Base-by-base conservation (phyloP, 2,113 vertebrate genomes). In the Pyrgilauda ruficollis region DNA sequence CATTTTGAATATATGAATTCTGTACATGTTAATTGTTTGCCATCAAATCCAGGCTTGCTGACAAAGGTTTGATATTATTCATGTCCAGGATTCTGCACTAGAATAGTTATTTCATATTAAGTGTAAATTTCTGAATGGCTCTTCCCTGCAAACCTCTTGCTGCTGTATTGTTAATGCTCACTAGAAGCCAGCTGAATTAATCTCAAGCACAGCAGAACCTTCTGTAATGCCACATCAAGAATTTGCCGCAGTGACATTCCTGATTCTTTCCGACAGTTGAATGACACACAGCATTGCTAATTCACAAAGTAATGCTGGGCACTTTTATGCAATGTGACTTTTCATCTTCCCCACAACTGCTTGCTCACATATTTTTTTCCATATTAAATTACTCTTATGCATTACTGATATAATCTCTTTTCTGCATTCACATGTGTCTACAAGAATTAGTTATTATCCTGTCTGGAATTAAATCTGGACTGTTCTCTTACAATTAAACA, bases 321-420 rank as follows among this genome's bases (percentile, higher is more conserved):
- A 78, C 56, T 94, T 95, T 92, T 39, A 87, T 92, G 68, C 88
- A 90, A 89, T 81, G 90, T 90, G 85, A 93, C 94, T 96, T 70
- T 86, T 92, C 75, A 90, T 87, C 73, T 84, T 67, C 63, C 62
- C 72, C 68, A 63, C 80, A 94, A 70, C 56, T 86, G 73, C 41
- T 79, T 84, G 52, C 79, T 91, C 90, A 66, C 56, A 39, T 95
- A 85, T 84, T 96, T 91, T 93, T 53, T 72, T 94, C 84, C 69
- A 55, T 96, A 93, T 96, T 94, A 91, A 94, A 94, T 96, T 94
- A 93, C 92, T 93, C 37, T 59, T 93, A 94, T 74, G 58, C 91
- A 87, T 92, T 92, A 63, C 77, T 83, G 89, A 96, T 90, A 89
- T 87, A 94, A 93, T 96, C 92, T 93, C 61, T 68, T 84, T 92